Percentiles rank a stretch among this genome's conserved stretches.
Evolutionary conservation across 2,888 invertebrate genomes (phyloP).

Genomic region (Spodoptera exigua): DNA sequence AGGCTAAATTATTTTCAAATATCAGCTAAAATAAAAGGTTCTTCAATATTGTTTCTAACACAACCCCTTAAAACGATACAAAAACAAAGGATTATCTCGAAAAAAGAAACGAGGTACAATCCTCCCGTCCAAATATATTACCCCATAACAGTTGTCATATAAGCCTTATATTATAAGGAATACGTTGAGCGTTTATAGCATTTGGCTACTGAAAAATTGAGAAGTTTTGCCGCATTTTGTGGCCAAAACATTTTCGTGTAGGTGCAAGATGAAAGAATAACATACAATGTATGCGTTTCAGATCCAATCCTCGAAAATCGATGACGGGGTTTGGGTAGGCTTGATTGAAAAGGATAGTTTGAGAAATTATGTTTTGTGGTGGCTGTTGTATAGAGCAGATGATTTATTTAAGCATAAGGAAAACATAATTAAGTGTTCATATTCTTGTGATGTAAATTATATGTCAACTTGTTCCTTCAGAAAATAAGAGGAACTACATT

Average conservation of each 20-base stretch:
- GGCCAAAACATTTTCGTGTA: constrained; percentile 23
- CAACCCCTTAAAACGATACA: constrained; percentile 16
- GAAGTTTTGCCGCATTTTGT: constrained; percentile 32
- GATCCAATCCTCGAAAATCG: constrained; percentile 29
- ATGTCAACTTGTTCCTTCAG: too few species aligned
- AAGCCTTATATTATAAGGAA: too few species aligned
- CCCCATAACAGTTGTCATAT: constrained; percentile 35
- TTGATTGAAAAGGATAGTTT: not conserved
- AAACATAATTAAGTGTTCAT: too few species aligned
- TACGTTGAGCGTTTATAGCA: constrained; percentile 23
- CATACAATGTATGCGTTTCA: constrained; percentile 18
- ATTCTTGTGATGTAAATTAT: too few species aligned
- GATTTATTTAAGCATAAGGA: too few species aligned
- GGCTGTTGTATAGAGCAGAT: too few species aligned
- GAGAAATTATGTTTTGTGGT: too few species aligned
- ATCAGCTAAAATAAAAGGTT: too few species aligned
- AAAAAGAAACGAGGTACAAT: constrained; percentile 32
- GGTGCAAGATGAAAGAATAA: constrained; percentile 36
- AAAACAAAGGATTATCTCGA: constrained; percentile 30
- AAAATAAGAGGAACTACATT: too few species aligned
- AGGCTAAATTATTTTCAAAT: too few species aligned
- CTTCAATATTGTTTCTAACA: too few species aligned
- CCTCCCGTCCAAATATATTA: constrained; percentile 30
- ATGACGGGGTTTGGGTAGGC: constrained; percentile 11
- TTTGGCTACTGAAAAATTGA: constrained; percentile 36